Base-by-base conservation (phyloP, 2,888 invertebrate genomes). In the Petrophora chlorosata region DNA sequence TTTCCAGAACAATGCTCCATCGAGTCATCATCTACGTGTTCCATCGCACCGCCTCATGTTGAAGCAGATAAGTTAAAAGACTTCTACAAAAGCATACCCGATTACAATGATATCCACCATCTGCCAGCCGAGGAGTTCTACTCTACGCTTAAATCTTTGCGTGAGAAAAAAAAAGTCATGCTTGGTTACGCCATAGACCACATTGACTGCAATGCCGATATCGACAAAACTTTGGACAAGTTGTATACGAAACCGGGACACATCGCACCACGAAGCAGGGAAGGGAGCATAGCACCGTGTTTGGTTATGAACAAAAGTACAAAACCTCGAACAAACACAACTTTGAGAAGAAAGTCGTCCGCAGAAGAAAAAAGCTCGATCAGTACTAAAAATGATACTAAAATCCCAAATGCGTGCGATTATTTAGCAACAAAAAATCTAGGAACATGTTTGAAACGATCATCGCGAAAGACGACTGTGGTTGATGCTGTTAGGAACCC, bases 51-150 rank as follows among this genome's bases (percentile, higher is more conserved):
- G 1, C 69, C 77, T 2, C 82, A 90, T 48, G 67, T 85, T 38
- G 91, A 92, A 36, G 89, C 92, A 25, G 81, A 92, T 33, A 93
- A 93, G 36, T 88, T 95, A 56, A 90, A 95, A 48, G 93, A 95
- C 49, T 95, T 96, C 76, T 93, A 94, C 61, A 92, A 93, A 39
- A 95, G 95, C 66, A 96, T 96, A 70, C 96, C 96, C 44, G 95
- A 96, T 71, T 96, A 96, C 59, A 92, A 92, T 48, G 95, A 96
- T 35, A 91, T 96, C 1, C 92, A 94, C 73, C 95, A 96, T 80
- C 83, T 96, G 57, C 93, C 95, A 0, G 93, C 93, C 51, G 93
- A 92, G 46, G 95, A 96, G 65, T 96, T 96, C 76, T 94, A 95
- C 72, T 92, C 92, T 8, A 94, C 94, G 22, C 73, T 96, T 38